phyloP scores from a whole-genome alignment of 2,113 vertebrate species.

The Sporophila hypoxantha region DNA sequence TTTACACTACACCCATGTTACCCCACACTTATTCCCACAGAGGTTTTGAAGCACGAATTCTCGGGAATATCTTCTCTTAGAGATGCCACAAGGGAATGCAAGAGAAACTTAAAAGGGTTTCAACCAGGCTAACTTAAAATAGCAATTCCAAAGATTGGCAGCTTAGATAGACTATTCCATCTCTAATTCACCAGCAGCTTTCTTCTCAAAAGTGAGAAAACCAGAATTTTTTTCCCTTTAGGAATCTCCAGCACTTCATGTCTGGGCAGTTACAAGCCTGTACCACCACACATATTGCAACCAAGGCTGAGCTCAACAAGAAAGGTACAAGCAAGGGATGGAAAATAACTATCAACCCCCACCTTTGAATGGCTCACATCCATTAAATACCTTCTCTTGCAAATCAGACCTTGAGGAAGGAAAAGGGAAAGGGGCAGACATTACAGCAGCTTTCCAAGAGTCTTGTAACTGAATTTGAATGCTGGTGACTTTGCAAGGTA shows the following conservation, averaged over 20 bases:
- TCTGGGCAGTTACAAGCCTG: neutral
- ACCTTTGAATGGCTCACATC: neutral
- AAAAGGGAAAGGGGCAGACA: neutral
- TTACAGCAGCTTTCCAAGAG: neutral
- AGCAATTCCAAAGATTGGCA: neutral
- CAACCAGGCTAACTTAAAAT: neutral
- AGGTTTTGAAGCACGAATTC: neutral
- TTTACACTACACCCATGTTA: neutral
- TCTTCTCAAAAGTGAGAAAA: neutral
- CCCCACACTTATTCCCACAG: neutral
- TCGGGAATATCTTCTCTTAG: neutral
- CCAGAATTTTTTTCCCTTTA: neutral
- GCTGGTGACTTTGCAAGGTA: neutral
- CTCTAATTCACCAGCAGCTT: neutral
- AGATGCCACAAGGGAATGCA: neutral
- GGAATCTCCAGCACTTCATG: neutral
- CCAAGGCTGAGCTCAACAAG: neutral
- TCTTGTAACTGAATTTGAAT: neutral
- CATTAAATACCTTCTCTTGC: neutral
- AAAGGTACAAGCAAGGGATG: neutral
- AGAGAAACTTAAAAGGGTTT: conserved; percentile 18
- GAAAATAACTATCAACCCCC: neutral
- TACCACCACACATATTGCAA: neutral
- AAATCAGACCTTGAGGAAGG: neutral
- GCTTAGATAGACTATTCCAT: neutral